Evolutionary conservation across 2,113 vertebrate genomes (phyloP), one percentile per base, ranked within the genome.

Genomic region (Corvus hawaiiensis): DNA sequence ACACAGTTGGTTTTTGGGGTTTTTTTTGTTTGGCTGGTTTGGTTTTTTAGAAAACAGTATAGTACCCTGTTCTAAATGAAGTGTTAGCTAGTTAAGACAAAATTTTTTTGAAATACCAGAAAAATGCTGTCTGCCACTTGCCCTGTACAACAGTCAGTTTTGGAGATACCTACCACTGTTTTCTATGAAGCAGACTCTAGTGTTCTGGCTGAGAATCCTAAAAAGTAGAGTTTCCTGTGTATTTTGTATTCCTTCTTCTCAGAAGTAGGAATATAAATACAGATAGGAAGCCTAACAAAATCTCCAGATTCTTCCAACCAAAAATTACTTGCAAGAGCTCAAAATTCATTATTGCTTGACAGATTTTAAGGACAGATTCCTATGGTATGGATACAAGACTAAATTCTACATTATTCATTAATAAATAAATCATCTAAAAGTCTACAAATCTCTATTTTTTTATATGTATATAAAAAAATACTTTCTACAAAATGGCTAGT

Each of bases 1-100:
- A 43, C 3, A 2, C 1, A 32, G 19, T 9, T 22, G 8, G 17
- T 46, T 23, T 49, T 41, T 33, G 2, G 2, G 8, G 4, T 1
- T 23, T 73, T 35, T 30, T 28, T 73, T 46, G 4, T 3, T 46
- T 73, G 13, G 3, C 18, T 8, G 0, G 5, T 17, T 8, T 0
- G 4, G 13, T 74, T 68, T 59, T 79, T 49, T 3, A 82, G 32
- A 73, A 75, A 68, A 66, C 2, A 6, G 2, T 51, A 13, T 19
- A 41, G 3, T 26, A 46, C 3, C 5, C 12, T 55, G n/a, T 11
- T 56, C 37, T 77, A 93, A 48, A 79, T 21, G 13, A 89, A 84
- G 16, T 19, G 15, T 21, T 46, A 73, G 33, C 7, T 41, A 39
- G 20, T 33, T 69, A 1, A 54, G 24, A 66, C 32, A 35, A 32